Evolutionary conservation across 2,797 vertebrate species (phyloP).

Genomic region (Lithobates pipiens): DNA sequence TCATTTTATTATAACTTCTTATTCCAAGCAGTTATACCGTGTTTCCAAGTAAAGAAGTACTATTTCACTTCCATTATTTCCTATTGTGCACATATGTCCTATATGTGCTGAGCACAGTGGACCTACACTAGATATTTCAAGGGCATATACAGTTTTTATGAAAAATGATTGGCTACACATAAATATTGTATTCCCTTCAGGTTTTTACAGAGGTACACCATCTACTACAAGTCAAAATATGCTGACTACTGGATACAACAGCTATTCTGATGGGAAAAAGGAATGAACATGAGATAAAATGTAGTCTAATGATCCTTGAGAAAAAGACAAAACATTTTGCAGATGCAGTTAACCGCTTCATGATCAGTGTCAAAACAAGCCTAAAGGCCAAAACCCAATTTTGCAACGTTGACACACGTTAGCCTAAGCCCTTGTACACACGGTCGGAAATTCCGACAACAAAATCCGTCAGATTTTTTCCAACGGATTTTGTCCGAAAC

Average conservation of each 20-base stretch:
- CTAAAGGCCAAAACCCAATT: no score
- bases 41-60: neutral
- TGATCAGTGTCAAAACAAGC: no score
- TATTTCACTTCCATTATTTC: neutral
- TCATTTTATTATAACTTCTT: neutral
- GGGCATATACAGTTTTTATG: conserved; percentile 2
- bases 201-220: neutral
- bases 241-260: neutral
- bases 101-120: neutral
- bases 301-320: neutral
- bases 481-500: no score
- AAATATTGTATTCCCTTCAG: conserved; percentile 2
- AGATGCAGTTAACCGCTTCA: neutral
- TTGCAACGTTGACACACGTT: no score
- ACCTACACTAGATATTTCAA: neutral
- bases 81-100: neutral
- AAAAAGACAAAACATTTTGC: neutral
- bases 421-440: no score
- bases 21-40: neutral
- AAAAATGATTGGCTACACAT: conserved; percentile 3
- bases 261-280: neutral
- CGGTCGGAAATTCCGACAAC: no score
- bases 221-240: conserved; percentile 5
- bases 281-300: neutral
- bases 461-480: no score